These are phyloP conservation scores for Sigmodon hispidus DNA, from an alignment of 2,113 vertebrate species.

Conservation along the genomic window DNA sequence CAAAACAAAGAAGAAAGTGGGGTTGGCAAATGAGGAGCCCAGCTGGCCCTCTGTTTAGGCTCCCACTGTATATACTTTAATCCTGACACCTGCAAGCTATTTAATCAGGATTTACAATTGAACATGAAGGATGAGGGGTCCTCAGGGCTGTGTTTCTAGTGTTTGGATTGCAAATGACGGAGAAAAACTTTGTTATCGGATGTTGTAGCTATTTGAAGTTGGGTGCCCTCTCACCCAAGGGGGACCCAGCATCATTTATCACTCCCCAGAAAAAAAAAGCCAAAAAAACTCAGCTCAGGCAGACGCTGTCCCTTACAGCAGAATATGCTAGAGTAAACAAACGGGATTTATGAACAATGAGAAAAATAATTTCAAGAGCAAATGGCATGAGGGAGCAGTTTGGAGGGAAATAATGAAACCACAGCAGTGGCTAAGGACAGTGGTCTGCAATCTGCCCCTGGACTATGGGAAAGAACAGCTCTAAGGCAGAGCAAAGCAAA, in stretches of 20 bases:
- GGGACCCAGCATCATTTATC: slow-evolving; percentile 88
- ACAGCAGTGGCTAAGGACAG: slow-evolving; percentile 47
- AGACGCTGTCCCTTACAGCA: slow-evolving; percentile 78
- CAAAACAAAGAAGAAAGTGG: slow-evolving; percentile 89
- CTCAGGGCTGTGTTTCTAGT: slow-evolving; percentile 89
- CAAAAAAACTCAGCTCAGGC: slow-evolving; percentile 78
- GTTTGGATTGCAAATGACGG: slow-evolving; percentile 95
- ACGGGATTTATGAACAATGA: slow-evolving; percentile 89
- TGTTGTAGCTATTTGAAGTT: slow-evolving; percentile 93
- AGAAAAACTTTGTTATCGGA: slow-evolving; percentile 93
- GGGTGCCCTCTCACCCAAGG: slow-evolving; percentile 89
- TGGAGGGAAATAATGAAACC: slow-evolving; percentile 66
- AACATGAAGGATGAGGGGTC: slow-evolving; percentile 90
- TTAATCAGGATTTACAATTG: slow-evolving; percentile 98
- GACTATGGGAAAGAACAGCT: background rate
- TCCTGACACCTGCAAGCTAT: slow-evolving; percentile 99
- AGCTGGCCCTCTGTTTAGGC: slow-evolving; percentile 93
- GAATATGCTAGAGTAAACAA: slow-evolving; percentile 88
- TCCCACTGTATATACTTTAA: slow-evolving; percentile 94
- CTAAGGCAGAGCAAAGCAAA: background rate
- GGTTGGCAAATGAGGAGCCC: slow-evolving; percentile 93
- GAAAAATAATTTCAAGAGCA: slow-evolving; percentile 86
- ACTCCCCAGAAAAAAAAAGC: slow-evolving; percentile 86
- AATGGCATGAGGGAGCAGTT: slow-evolving; percentile 75
- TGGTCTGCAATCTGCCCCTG: slow-evolving; percentile 40